Conservation (phyloP, 2,797 vertebrate genomes). For the Anabas testudineus region DNA sequence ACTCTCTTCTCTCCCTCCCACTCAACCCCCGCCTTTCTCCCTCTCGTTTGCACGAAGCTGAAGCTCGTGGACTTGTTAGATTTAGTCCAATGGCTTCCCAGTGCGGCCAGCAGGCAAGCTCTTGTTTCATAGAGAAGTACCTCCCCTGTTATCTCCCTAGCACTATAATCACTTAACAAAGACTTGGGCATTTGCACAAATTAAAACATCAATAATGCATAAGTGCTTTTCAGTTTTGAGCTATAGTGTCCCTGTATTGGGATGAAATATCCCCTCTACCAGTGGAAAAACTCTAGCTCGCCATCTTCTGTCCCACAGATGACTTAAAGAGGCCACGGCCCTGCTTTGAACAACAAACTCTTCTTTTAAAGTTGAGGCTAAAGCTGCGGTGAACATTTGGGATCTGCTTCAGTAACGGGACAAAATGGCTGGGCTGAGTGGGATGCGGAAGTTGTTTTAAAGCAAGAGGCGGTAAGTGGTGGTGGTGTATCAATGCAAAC, state of each 20-base stretch:
- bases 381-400: slow-evolving; percentile 64
- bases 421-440: slow-evolving; percentile 70
- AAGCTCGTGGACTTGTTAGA: slow-evolving; percentile 71
- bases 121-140: slow-evolving; percentile 85
- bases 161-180: slow-evolving; percentile 91
- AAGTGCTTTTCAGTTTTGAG: slow-evolving; percentile 88
- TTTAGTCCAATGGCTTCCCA: slow-evolving; percentile 77
- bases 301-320: slow-evolving; percentile 65
- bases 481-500: slow-evolving; percentile 81
- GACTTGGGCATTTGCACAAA: slow-evolving; percentile 90
- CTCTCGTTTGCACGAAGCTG: slow-evolving; percentile 12
- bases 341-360: slow-evolving; percentile 47
- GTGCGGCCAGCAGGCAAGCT: slow-evolving; percentile 77
- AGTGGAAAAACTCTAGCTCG: slow-evolving; percentile 60
- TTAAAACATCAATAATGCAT: slow-evolving; percentile 92
- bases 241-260: slow-evolving; percentile 81
- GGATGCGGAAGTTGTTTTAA: slow-evolving; percentile 76
- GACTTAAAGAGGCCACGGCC: slow-evolving; percentile 54
- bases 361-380: slow-evolving; percentile 49
- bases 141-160: slow-evolving; percentile 85
- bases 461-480: slow-evolving; percentile 73
- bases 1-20: slow-evolving; percentile 48
- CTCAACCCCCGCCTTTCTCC: slow-evolving; percentile 8
- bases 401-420: slow-evolving; percentile 66
- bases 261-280: slow-evolving; percentile 74